Conservation (phyloP, 2,113 vertebrate species). For the Monopterus albus region DNA sequence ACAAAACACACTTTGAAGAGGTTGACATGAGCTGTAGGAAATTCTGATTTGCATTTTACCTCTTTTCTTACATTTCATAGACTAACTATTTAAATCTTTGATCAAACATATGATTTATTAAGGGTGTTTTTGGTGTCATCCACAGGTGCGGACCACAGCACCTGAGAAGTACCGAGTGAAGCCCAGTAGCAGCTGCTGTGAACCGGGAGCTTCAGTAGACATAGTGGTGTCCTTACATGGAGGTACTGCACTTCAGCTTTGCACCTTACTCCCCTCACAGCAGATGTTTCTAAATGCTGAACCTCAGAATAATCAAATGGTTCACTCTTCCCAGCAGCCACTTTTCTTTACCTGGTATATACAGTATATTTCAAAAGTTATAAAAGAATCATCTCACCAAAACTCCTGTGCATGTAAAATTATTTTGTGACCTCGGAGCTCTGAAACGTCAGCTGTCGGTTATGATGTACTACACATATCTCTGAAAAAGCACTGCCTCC, state of each 20-base stretch:
- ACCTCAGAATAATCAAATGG: conserved; percentile 51
- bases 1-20: too few relatives aligned
- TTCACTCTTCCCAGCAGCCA: conserved; percentile 34
- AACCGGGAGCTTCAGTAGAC: conserved; percentile 90
- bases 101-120: background rate
- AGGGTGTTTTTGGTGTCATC: background rate
- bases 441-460: conserved; percentile 53
- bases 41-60: too few relatives aligned
- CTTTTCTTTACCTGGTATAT: conserved; percentile 57
- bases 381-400: conserved; percentile 63
- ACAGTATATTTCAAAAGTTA: conserved; percentile 75
- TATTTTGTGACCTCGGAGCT: conserved; percentile 34
- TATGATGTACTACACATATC: conserved; percentile 35
- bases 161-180: conserved; percentile 98
- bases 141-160: conserved; percentile 95
- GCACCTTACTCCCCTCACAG: conserved; percentile 9
- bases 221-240: conserved; percentile 95
- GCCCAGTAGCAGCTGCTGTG: conserved; percentile 95
- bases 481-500: conserved; percentile 15
- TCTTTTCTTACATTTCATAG: background rate
- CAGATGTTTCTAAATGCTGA: conserved; percentile 22
- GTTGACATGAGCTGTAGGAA: too few relatives aligned
- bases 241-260: conserved; percentile 80
- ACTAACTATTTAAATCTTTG: background rate
- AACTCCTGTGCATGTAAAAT: conserved; percentile 35